Base-by-base conservation (phyloP, 2,888 invertebrate species). In the Eristalis intricaria region DNA sequence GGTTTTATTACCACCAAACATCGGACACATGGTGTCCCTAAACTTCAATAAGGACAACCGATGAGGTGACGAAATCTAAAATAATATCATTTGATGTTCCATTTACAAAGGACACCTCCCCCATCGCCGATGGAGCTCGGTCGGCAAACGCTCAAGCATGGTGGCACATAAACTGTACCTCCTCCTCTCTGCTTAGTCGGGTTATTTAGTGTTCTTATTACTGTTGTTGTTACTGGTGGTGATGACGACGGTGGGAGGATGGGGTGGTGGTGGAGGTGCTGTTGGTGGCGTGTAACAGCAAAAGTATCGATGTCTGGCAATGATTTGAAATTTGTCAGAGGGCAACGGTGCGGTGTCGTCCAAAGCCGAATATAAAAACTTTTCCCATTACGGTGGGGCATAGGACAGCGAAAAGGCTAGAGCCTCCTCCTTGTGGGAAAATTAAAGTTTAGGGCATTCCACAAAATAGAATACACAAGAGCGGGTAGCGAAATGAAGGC, bases 11-110 rank as follows among this genome's bases (percentile, higher is more conserved):
- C 22, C 35, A 35, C 32, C 29, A n/a, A 32, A 63, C 43, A 43
- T 2, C 19, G 23, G 23, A 58, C 56, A 56, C 65, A 65, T 58
- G 60, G 19, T 22, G 40, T 60, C 56, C 70, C 56, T 7, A 64
- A 64, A 64, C 66, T 50, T 73, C 58, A 68, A 32, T 75, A 66
- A 19, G 50, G 61, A 74, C 66, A 81, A 82, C 22, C 75, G 78
- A 86, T 83, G 86, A 83, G 78, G 83, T 86, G 86, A 86, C 83
- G 83, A 78, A 86, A 83, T 87, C 84, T 87, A 76, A 80, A 84
- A 73, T 87, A 87, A 79, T 84, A 84, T 87, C 79, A 80, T 84
- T 87, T 87, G 76, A 79, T 84, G 84, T 87, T 68, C 71, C 64
- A 73, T 64, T 79, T 84, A 73, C 58, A 80, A 68, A 84, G 63